A percentile compares a stretch with the other conserved stretches of the same genome.
Conservation (phyloP, 2,797 vertebrate genomes). For the Lycodopsis pacificus region DNA sequence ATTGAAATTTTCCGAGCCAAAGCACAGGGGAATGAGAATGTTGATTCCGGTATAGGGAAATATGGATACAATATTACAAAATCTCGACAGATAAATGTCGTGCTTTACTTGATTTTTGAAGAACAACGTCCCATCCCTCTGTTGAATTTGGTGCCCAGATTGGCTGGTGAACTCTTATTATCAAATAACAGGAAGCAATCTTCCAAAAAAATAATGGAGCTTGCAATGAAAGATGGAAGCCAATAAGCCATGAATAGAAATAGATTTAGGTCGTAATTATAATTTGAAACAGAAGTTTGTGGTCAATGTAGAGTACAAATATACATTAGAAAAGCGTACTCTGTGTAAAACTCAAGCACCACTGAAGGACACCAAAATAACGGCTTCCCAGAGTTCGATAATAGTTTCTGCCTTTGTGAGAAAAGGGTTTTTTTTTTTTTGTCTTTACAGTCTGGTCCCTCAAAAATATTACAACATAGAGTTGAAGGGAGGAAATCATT, state of each 20-base stretch:
- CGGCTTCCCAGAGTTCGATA: constrained; percentile 53
- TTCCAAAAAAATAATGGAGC: constrained; percentile 77
- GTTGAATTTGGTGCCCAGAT: constrained; percentile 56
- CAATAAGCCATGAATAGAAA: constrained; percentile 79
- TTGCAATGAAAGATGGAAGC: constrained; percentile 76
- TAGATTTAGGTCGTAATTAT: constrained; percentile 73
- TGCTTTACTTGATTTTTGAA: constrained; percentile 37
- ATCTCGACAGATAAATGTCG: neutral
- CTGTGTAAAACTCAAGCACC: constrained; percentile 63
- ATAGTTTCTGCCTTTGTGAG: constrained; percentile 47
- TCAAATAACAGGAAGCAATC: constrained; percentile 71
- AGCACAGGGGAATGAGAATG: constrained; percentile 2
- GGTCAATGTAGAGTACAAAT: constrained; percentile 81
- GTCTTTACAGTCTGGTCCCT: neutral
- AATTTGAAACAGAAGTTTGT: constrained; percentile 72
- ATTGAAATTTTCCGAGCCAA: constrained; percentile 34
- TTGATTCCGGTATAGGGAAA: constrained; percentile 15
- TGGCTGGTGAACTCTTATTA: constrained; percentile 55
- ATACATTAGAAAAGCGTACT: constrained; percentile 73
- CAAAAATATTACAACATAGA: constrained; percentile 6
- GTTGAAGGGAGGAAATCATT: constrained; percentile 28
- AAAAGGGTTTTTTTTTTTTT: constrained; percentile 15
- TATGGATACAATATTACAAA: constrained; percentile 6
- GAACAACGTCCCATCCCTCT: constrained; percentile 29
- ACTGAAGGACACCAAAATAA: constrained; percentile 66